A percentile compares a stretch with the other conserved stretches of the same genome.
phyloP scores from a whole-genome alignment of 2,888 invertebrate species.

The Bombyx huttoni region DNA sequence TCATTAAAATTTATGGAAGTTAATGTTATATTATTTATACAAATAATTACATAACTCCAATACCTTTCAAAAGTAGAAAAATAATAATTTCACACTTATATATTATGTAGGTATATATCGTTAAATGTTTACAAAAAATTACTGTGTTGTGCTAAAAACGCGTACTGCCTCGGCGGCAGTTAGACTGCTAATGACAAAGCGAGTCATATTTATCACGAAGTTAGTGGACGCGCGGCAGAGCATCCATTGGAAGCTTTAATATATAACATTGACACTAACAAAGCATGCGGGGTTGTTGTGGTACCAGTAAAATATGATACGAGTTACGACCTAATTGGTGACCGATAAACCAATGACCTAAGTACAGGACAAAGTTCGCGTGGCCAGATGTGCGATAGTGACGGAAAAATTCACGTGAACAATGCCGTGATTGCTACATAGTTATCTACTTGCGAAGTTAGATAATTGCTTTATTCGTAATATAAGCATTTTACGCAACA shows the following conservation, averaged over 20 bases:
- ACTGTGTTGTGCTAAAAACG: slow-evolving; percentile 3
- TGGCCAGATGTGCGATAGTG: slow-evolving; percentile 16
- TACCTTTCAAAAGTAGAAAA: too few relatives aligned
- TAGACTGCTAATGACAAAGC: slow-evolving; percentile 15
- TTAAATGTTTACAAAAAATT: too few relatives aligned
- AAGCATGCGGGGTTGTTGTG: slow-evolving; percentile 24
- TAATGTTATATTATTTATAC: too few relatives aligned
- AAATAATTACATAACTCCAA: too few relatives aligned
- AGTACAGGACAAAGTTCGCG: slow-evolving; percentile 24
- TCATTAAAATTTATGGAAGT: too few relatives aligned
- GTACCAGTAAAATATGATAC: slow-evolving; percentile 44
- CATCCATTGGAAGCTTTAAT: slow-evolving; percentile 23
- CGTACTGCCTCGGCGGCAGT: slow-evolving; percentile 17
- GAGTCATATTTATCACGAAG: slow-evolving; percentile 1
- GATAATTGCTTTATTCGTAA: background rate
- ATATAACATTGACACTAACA: slow-evolving; percentile 27
- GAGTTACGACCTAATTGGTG: slow-evolving; percentile 52
- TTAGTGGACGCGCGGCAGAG: slow-evolving; percentile 6
- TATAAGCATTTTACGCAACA: background rate
- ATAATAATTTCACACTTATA: too few relatives aligned
- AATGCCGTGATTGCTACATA: background rate
- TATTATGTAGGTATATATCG: too few relatives aligned
- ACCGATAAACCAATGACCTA: slow-evolving; percentile 33
- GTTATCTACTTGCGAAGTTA: background rate
- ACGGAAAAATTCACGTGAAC: slow-evolving; percentile 1